Evolutionary conservation across 2,888 invertebrate genomes (phyloP).

Genomic region (Autographa gamma): DNA sequence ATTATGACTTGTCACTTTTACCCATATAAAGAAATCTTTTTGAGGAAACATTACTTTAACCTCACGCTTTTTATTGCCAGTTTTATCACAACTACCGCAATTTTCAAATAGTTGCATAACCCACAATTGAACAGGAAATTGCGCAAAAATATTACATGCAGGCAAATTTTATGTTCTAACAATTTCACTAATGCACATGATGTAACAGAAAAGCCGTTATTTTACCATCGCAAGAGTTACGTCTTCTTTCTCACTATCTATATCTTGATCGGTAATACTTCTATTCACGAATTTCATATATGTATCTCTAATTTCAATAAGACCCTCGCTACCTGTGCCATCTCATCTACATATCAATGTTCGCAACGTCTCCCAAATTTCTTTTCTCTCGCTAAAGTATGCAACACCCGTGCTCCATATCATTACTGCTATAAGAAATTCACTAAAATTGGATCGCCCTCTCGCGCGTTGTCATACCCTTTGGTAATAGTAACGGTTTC

Average conservation of each 20-base stretch:
- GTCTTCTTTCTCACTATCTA: constrained; percentile 65
- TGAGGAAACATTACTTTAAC: constrained; percentile 29
- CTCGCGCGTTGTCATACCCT: constrained; percentile 84
- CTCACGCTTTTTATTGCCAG: constrained; percentile 39
- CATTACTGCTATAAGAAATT: constrained; percentile 84
- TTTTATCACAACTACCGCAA: constrained; percentile 35
- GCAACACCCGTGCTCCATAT: constrained; percentile 87
- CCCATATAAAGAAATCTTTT: constrained; percentile 38
- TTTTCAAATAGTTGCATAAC: constrained; percentile 29
- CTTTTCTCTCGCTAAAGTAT: constrained; percentile 85
- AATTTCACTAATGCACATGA: constrained; percentile 34
- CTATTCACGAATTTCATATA: constrained; percentile 81
- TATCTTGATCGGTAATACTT: constrained; percentile 73
- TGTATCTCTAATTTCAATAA: constrained; percentile 88
- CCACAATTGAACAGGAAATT: constrained; percentile 40
- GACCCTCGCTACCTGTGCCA: constrained; percentile 84
- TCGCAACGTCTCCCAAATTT: constrained; percentile 83
- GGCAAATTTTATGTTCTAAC: constrained; percentile 46
- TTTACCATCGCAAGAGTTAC: constrained; percentile 58
- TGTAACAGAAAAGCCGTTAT: constrained; percentile 61
- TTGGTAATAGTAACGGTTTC: constrained; percentile 87
- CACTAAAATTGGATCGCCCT: constrained; percentile 87
- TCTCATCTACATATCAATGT: constrained; percentile 88
- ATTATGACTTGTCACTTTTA: constrained; percentile 59
- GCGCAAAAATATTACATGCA: constrained; percentile 40